Conservation (phyloP, 2,113 vertebrate genomes). For the Psilopogon haemacephalus region DNA sequence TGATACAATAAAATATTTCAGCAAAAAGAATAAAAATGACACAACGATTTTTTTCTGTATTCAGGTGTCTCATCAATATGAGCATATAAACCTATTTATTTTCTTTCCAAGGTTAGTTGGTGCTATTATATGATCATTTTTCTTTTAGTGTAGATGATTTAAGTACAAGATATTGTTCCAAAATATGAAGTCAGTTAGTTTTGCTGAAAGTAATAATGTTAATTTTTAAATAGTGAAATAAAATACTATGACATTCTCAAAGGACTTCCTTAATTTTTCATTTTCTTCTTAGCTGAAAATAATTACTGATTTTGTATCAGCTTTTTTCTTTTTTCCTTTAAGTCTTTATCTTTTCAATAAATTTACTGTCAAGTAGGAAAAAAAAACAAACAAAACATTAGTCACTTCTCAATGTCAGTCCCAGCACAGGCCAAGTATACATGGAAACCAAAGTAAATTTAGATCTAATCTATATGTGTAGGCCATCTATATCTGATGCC, state of each 20-base stretch:
- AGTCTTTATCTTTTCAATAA: background rate
- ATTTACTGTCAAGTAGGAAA: background rate
- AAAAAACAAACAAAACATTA: background rate
- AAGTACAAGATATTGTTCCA: background rate
- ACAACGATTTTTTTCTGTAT: background rate
- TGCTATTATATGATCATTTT: background rate
- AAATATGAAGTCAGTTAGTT: background rate
- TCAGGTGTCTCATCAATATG: background rate
- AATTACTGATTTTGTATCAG: background rate
- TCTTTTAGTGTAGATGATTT: background rate
- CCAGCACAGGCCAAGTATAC: background rate
- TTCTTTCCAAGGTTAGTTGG: background rate
- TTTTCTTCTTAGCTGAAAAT: background rate
- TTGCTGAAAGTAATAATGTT: background rate
- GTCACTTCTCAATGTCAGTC: background rate
- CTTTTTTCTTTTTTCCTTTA: background rate
- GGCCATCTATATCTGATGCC: background rate
- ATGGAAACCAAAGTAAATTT: background rate
- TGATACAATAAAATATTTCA: background rate
- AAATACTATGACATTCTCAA: background rate
- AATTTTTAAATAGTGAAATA: background rate
- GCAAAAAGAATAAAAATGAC: background rate
- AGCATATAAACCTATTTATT: background rate
- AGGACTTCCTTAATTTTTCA: background rate
- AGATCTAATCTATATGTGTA: background rate